Evolutionary conservation across 2,113 vertebrate species (phyloP), one percentile per base, ranked within the genome.

Genomic region (Tachysurus vachellii): DNA sequence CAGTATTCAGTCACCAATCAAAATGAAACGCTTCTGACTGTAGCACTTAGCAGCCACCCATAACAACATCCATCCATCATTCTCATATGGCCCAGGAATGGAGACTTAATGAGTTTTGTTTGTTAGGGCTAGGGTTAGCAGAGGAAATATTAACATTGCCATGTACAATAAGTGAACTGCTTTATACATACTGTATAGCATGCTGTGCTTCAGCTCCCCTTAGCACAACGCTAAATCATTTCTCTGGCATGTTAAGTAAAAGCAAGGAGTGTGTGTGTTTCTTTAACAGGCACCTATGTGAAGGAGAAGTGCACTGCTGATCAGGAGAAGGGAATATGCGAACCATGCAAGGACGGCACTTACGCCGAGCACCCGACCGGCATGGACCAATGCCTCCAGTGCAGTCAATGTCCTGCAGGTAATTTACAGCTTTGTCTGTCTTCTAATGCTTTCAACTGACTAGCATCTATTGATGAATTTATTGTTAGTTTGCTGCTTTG

Each of bases 361-460:
- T 95, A 94, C 92, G 95, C 95, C 0, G 95, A 95, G 84, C 95
- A 96, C 87, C 92, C 94, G 81, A 96, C 95, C 12, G 95, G 95
- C 86, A 95, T 96, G 95, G 90, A 88, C 83, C 93, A 93, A 89
- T 96, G 95, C 86, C 85, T 96, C 89, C 94, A 92, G 14, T 96
- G 95, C 23, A 95, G 92, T 2, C 93, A 93, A 88, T 96, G 95
- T 73, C 94, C 94, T 88, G 90, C 61, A 87, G 95, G 95, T 96
- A 93, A 92, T 13, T 31, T 0, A 28, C 0, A n/a, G 61, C 44
- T 89, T 5, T 70, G 36, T 59, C 28, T 77, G 54, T 57, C 16
- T 57, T 54, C 28, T 62, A 82, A 80, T 82, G 8, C 12, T 1
- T 56, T 57, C 9, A 9, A 17, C 54, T 54, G 28, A 19, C 28